These are phyloP conservation scores for Parasteatoda lunata DNA, from an alignment of 2,888 invertebrate species.

Conservation along the genomic window DNA sequence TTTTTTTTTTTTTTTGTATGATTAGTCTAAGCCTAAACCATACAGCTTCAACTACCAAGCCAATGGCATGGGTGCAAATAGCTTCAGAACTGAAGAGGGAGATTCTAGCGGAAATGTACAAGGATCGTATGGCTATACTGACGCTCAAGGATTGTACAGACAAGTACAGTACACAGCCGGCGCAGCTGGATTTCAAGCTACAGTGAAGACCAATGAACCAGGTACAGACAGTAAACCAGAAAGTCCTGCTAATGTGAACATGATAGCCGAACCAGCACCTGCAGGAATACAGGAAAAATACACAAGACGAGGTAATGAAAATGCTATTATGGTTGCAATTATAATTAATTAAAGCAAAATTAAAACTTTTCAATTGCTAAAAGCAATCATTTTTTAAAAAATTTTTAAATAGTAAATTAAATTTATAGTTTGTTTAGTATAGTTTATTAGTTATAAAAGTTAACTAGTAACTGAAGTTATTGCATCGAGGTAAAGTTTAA, in stretches of 20 bases:
- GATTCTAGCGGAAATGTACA: conserved; percentile 18
- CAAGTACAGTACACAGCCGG: conserved; percentile 8
- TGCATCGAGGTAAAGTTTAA: too few species aligned
- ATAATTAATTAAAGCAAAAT: too few species aligned
- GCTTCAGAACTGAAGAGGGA: neutral
- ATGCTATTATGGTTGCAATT: too few species aligned
- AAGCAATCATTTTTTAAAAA: too few species aligned
- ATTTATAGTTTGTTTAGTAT: too few species aligned
- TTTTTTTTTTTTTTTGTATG: neutral
- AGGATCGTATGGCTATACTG: conserved; percentile 15
- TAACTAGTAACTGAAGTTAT: too few species aligned
- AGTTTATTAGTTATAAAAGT: too few species aligned
- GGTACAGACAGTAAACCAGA: conserved; percentile 5
- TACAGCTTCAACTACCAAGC: conserved; percentile 4
- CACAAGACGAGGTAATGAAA: neutral
- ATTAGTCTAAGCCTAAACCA: conserved; percentile 18
- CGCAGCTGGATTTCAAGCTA: conserved; percentile 1
- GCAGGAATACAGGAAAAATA: conserved; percentile 27
- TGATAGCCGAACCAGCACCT: conserved; percentile 11
- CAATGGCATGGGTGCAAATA: neutral
- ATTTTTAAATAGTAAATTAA: too few species aligned
- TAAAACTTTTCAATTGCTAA: too few species aligned
- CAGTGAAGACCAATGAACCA: conserved; percentile 6
- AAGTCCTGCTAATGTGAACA: conserved; percentile 25
- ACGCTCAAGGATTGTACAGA: conserved; percentile 9